Conservation (phyloP, 1,140 invertebrate species). For the Triops longicaudatus region DNA sequence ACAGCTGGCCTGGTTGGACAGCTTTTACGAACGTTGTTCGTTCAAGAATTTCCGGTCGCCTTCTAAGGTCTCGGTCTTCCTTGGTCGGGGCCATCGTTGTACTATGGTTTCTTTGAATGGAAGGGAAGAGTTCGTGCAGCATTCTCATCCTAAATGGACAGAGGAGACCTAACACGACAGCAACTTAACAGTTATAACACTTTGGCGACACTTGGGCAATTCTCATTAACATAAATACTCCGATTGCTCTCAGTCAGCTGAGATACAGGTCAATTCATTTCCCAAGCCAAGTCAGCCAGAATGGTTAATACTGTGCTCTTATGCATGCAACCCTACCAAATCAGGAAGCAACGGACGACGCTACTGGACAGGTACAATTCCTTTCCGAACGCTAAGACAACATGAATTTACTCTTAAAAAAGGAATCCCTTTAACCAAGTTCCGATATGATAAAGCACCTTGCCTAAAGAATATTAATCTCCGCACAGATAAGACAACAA, state of each 20-base stretch:
- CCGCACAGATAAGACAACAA: no score
- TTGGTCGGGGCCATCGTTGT: neutral
- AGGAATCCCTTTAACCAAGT: no score
- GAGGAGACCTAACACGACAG: neutral
- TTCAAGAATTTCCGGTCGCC: slow-evolving; percentile 5
- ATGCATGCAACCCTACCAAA: neutral
- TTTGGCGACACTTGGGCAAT: neutral
- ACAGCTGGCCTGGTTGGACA: neutral
- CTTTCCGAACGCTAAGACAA: no score
- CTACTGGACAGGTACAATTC: neutral
- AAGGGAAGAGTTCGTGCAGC: neutral
- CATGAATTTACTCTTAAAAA: no score
- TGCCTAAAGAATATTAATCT: no score
- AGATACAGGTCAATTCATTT: slow-evolving; percentile 12
- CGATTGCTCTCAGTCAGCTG: neutral
- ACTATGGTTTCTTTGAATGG: slow-evolving; percentile 9
- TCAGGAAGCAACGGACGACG: neutral
- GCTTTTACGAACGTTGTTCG: neutral
- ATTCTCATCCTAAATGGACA: neutral
- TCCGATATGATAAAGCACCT: no score
- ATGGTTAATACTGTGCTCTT: neutral
- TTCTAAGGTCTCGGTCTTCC: neutral
- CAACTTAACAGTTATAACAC: slow-evolving; percentile 8
- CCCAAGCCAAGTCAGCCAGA: neutral
- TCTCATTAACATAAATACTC: slow-evolving; percentile 3